These are phyloP conservation scores for Tachycineta bicolor DNA, from an alignment of 2,113 vertebrate genomes.

Conservation along the genomic window DNA sequence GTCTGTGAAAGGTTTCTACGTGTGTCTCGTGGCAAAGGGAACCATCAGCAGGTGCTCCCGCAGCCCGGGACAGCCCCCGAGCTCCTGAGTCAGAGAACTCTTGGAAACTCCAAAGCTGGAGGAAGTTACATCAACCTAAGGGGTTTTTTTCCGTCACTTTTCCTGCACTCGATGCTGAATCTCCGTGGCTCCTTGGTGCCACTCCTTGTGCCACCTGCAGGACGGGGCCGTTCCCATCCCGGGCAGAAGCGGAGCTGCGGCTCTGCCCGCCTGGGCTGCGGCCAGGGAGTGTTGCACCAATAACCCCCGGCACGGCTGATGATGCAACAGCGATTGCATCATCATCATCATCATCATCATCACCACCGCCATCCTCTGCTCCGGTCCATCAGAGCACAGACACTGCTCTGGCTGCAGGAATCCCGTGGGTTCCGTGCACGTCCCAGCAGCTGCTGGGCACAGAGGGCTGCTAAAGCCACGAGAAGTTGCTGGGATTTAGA, in stretches of 20 bases:
- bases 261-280: not conserved
- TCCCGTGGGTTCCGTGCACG: rapidly evolving
- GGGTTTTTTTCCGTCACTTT: not conserved
- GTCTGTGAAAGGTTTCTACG: rapidly evolving
- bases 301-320: not conserved
- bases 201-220: not conserved
- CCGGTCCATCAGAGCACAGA: rapidly evolving
- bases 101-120: not conserved
- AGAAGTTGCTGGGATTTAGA: not conserved
- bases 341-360: not conserved
- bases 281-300: not conserved
- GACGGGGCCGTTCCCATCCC: not conserved
- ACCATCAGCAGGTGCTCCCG: rapidly evolving
- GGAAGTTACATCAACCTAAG: not conserved
- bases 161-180: not conserved
- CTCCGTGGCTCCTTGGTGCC: not conserved
- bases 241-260: not conserved
- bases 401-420: not conserved
- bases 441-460: not conserved
- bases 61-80: rapidly evolving
- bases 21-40: not conserved
- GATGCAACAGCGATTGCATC: not conserved
- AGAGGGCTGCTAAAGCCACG: not conserved
- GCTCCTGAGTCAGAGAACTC: not conserved
- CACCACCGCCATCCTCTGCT: not conserved